Evolutionary conservation across 2,113 vertebrate species (phyloP).

Genomic region (Bostrychus sinensis): DNA sequence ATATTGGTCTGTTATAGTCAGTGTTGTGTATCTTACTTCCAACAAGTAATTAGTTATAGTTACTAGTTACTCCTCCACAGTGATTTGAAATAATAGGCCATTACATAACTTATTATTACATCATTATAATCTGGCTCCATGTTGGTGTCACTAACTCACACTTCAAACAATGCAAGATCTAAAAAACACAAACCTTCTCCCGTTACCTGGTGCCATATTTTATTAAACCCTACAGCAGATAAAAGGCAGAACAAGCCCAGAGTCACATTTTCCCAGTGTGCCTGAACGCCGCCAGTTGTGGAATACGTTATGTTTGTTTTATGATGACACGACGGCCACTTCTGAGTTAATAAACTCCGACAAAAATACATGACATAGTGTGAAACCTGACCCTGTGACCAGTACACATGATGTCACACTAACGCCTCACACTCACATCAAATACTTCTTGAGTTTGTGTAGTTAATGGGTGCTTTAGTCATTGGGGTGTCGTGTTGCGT

Average conservation of each 20-base stretch:
- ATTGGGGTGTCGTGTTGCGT: background rate
- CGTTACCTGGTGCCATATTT: background rate
- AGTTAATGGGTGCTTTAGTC: background rate
- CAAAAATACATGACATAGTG: background rate
- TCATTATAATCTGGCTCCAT: no score
- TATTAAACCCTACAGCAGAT: background rate
- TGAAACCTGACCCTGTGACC: background rate
- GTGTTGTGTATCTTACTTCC: no score
- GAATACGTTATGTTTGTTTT: constrained; percentile 2
- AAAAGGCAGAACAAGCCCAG: background rate
- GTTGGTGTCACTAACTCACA: no score
- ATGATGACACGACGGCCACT: constrained; percentile 3
- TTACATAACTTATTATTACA: no score
- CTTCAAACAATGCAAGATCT: no score
- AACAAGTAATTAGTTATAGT: no score
- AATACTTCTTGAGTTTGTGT: background rate
- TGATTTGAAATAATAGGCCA: no score
- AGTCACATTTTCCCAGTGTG: constrained; percentile 2
- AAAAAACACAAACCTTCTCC: background rate
- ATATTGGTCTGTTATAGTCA: no score
- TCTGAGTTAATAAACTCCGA: background rate
- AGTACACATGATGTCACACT: background rate
- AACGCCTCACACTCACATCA: background rate
- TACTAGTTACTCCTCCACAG: no score
- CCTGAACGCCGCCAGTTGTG: background rate